A percentile compares a stretch with the other conserved stretches of the same genome.
Evolutionary conservation across 2,797 vertebrate genomes (phyloP).

Genomic region (Amazona finschi): DNA sequence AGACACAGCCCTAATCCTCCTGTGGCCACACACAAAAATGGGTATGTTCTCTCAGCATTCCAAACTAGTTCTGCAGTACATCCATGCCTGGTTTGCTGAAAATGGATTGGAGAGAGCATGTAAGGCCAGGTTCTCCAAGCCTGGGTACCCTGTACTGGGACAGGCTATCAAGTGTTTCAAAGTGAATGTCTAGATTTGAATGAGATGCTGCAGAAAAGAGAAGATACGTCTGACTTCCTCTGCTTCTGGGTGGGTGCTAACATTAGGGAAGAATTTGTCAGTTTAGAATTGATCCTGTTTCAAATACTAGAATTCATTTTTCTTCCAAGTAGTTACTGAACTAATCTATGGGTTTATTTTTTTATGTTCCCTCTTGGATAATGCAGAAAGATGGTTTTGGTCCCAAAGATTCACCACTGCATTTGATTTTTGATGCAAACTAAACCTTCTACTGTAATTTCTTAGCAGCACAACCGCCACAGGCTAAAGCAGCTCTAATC

Average conservation of each 20-base stretch:
- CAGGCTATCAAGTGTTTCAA: not conserved
- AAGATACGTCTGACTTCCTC: not conserved
- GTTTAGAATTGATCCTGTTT: not conserved
- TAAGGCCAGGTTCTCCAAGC: not conserved
- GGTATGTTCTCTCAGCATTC: not conserved
- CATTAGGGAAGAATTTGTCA: not conserved
- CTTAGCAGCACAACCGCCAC: not conserved
- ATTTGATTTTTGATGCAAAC: not conserved
- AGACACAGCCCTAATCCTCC: not conserved
- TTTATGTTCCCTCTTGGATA: not conserved
- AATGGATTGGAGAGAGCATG: not conserved
- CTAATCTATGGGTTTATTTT: not conserved
- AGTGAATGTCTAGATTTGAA: not conserved
- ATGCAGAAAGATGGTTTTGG: not conserved
- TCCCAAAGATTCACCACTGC: not conserved
- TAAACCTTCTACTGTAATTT: not conserved
- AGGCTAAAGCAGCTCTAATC: not conserved
- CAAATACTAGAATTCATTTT: not conserved
- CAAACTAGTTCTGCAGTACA: not conserved
- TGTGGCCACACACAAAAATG: not conserved
- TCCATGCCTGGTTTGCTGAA: not conserved
- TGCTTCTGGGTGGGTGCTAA: not conserved
- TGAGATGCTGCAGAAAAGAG: not conserved
- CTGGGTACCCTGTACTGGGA: not conserved
- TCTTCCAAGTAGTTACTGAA: not conserved